phyloP scores from a whole-genome alignment of 2,888 invertebrate genomes.

The Parnassius glacialis region DNA sequence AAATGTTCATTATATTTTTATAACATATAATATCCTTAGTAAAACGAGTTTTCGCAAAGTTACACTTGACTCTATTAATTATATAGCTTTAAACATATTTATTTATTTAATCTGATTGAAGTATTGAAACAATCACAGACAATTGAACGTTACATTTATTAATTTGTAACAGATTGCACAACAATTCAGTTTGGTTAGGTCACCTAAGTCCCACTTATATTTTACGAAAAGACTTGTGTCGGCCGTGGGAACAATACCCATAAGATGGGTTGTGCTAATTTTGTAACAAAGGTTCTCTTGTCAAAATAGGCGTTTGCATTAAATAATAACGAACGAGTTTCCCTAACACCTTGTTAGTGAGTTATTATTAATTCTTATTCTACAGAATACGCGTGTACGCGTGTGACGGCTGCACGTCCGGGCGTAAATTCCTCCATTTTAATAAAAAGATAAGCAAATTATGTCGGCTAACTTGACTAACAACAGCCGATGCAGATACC shows the following conservation, averaged over 20 bases:
- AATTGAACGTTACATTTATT: too few species aligned
- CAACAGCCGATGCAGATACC: conserved; percentile 13
- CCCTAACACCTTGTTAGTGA: conserved; percentile 58
- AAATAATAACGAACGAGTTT: conserved; percentile 57
- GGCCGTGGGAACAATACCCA: conserved; percentile 43
- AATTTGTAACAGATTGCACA: background rate
- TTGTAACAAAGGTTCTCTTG: conserved; percentile 56
- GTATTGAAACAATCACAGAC: too few species aligned
- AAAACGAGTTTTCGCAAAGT: too few species aligned
- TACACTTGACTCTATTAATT: too few species aligned
- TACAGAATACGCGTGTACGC: conserved; percentile 23
- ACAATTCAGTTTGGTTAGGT: conserved; percentile 14
- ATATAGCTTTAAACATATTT: too few species aligned
- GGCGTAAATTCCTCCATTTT: conserved; percentile 18
- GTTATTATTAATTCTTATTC: conserved; percentile 57
- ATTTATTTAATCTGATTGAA: too few species aligned
- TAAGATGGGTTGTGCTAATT: conserved; percentile 54
- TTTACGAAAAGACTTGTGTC: conserved; percentile 26
- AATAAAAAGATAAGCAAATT: conserved; percentile 16
- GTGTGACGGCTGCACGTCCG: conserved; percentile 7
- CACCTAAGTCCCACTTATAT: conserved; percentile 20
- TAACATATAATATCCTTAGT: too few species aligned
- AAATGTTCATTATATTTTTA: too few species aligned
- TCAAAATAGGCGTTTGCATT: conserved; percentile 40
- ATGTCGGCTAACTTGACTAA: conserved; percentile 9